Evolutionary conservation across 2,797 vertebrate species (phyloP).

Genomic region (Alosa sapidissima): DNA sequence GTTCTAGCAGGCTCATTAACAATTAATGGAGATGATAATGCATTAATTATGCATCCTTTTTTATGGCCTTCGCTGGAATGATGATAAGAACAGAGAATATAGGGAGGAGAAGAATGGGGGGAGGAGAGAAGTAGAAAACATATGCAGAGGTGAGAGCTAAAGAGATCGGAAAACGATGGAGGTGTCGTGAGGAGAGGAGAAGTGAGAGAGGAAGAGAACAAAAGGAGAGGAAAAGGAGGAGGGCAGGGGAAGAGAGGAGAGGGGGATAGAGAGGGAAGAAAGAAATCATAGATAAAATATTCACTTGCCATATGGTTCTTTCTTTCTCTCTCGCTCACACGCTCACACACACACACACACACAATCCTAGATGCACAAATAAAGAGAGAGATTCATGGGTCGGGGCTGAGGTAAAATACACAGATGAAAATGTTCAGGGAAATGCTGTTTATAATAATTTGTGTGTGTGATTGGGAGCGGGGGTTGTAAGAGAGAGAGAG

Average conservation of each 20-base stretch:
- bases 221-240: neutral
- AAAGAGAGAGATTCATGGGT: neutral
- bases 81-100: conserved; percentile 11
- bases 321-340: neutral
- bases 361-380: neutral
- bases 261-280: neutral
- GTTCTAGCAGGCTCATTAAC: conserved; percentile 52
- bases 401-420: neutral
- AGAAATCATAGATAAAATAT: conserved; percentile 12
- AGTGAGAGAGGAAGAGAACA: neutral
- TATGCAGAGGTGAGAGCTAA: conserved; percentile 23
- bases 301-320: neutral
- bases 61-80: conserved; percentile 33
- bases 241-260: neutral
- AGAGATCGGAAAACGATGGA: neutral
- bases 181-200: neutral
- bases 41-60: conserved; percentile 63
- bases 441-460: no score
- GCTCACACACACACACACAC: neutral
- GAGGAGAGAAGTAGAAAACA: conserved; percentile 19
- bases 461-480: neutral
- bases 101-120: conserved; percentile 13
- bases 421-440: neutral
- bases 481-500: no score
- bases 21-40: conserved; percentile 58